Evolutionary conservation across 2,797 vertebrate species (phyloP).

Genomic region (Heterohyrax brucei): DNA sequence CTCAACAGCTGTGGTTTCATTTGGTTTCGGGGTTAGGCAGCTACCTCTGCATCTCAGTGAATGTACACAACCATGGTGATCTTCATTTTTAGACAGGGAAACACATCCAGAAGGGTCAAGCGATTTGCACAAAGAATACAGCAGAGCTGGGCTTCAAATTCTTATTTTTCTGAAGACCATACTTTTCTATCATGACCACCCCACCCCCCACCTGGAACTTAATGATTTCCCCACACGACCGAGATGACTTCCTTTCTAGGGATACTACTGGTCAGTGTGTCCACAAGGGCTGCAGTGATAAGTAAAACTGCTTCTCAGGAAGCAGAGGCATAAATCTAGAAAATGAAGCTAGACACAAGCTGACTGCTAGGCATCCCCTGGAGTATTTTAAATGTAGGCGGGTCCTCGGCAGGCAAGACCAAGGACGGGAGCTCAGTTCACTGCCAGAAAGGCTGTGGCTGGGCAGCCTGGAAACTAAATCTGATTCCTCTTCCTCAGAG

Average conservation of each 20-base stretch:
- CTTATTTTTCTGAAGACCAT: neutral
- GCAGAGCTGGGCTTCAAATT: neutral
- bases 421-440: neutral
- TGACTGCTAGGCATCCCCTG: neutral
- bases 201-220: neutral
- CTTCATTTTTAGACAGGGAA: neutral
- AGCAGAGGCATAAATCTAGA: constrained; percentile 2
- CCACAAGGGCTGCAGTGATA: neutral
- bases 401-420: neutral
- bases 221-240: neutral
- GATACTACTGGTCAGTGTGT: neutral
- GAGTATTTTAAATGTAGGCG: neutral
- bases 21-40: neutral
- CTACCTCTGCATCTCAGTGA: neutral
- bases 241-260: neutral
- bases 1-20: no score
- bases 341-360: constrained; percentile 34
- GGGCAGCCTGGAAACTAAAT: neutral
- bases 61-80: neutral
- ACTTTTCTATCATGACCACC: neutral
- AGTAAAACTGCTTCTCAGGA: neutral
- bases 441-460: neutral
- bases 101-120: constrained; percentile 10
- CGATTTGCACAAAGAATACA: neutral
- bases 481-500: neutral